Base-by-base conservation (phyloP, 2,113 vertebrate genomes). In the Gasterosteus nipponicus region DNA sequence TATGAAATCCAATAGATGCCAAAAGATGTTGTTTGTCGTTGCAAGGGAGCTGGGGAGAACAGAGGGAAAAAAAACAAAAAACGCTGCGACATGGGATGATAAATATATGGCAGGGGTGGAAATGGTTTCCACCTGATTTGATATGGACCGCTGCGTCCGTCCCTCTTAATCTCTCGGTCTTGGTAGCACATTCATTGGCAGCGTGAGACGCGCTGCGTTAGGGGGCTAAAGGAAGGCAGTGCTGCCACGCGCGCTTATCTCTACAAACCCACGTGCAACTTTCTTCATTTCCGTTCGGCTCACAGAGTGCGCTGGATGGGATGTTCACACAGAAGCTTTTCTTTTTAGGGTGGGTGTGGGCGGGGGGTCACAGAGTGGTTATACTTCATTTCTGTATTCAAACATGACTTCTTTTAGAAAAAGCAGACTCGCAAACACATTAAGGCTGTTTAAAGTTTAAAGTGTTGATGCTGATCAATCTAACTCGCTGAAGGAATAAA, bases 81-180 rank as follows among this genome's bases (percentile, higher is more conserved):
- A 42, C 14, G 44, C 8, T 67, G 68, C 87, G 92, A 91, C 86
- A 86, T 62, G 73, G 69, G 80, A 85, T 92, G 90, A 92, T 91
- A 89, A 92, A 90, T 93, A 86, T 66, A 83, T 86, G 85, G 86
- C 85, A 89, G 87, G 83, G 88, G 86, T 87, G 88, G 80, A 90
- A 92, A 93, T 90, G 89, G 81, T 85, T 92, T 91, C 81, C 84
- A 83, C 78, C 84, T 85, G 84, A 90, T 92, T 89, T 90, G 83
- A 93, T 89, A 88, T 75, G 84, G 84, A 90, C 82, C 53, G 73
- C 70, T 83, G 73, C 76, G 82, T 57, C 90, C 89, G 88, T 91
- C 90, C 82, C 77, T 91, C 91, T 92, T 90, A 81, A 91, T 93
- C 86, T 86, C 83, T 74, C 71, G 77, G 82, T 80, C 80, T 47